Percentiles rank a stretch among this genome's conserved stretches.
Conservation (phyloP, 2,888 invertebrate species). For the Drosophila borealis region DNA sequence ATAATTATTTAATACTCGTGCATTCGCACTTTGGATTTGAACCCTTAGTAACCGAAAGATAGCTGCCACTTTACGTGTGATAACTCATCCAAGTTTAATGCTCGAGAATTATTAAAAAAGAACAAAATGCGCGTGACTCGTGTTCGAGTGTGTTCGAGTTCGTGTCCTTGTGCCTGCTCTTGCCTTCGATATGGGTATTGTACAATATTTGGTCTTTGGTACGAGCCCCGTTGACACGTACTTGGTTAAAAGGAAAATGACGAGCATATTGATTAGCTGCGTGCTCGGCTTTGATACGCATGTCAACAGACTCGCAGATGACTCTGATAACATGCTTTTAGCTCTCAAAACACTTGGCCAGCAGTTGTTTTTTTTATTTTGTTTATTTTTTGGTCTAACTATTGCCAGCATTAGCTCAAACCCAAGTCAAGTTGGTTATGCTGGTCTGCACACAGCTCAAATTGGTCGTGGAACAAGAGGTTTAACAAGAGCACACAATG, state of each 20-base stretch:
- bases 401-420: slow-evolving; percentile 26
- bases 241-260: slow-evolving; percentile 81
- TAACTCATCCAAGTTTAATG: slow-evolving; percentile 78
- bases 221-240: slow-evolving; percentile 74
- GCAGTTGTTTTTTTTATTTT: slow-evolving; percentile 13
- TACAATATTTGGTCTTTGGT: slow-evolving; percentile 39
- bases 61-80: slow-evolving; percentile 48
- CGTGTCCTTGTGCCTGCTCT: slow-evolving; percentile 35
- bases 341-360: slow-evolving; percentile 60
- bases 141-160: neutral
- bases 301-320: slow-evolving; percentile 66
- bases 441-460: slow-evolving; percentile 40
- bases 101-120: slow-evolving; percentile 56
- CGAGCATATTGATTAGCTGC: slow-evolving; percentile 80
- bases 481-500: neutral
- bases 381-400: slow-evolving; percentile 26
- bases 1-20: slow-evolving; percentile 68
- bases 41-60: neutral
- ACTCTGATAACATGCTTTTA: slow-evolving; percentile 72
- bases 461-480: slow-evolving; percentile 39
- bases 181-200: slow-evolving; percentile 19
- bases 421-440: slow-evolving; percentile 35
- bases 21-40: slow-evolving; percentile 9
- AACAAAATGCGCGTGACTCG: slow-evolving; percentile 26
- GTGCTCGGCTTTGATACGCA: slow-evolving; percentile 63